Evolutionary conservation across 2,888 invertebrate species (phyloP), one percentile per base, ranked within the genome.

Genomic region (Diadegma fenestrale): DNA sequence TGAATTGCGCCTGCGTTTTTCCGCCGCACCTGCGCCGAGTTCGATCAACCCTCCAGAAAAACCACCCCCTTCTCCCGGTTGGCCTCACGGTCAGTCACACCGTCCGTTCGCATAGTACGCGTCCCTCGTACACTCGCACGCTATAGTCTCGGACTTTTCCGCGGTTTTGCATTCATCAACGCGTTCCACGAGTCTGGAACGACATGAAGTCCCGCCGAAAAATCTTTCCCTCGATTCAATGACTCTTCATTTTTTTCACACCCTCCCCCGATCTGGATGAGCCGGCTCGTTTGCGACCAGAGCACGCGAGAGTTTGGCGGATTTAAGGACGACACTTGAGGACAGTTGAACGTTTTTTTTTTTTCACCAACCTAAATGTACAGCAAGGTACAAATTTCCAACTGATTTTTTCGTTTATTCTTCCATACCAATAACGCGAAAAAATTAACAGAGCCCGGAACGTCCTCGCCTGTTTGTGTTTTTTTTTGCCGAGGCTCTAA

Each of bases 1-100:
- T 48, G 76, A 75, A 84, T 82, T 87, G 85, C 88, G 88, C 87
- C 33, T 86, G 88, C 86, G 86, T 82, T 85, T 75, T 45, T 26
- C 61, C 17, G 30, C n/a, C 26, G 69, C 85, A 86, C 81, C 82
- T 86, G 87, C 86, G 86, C 86, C 85, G 81, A 84, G 86, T 85
- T 86, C 84, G 85, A 86, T 86, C 86, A 85, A 85, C 83, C 85
- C 87, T 84, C 82, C 45, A 64, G 51, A 72, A 80, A 63, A 51
- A 41, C n/a, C 22, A 61, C 48, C 58, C 58, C 51, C 66, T 26
- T 33, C 58, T 33, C 22, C 30, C 45, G 76, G 22, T 61, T 58
- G 30, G n/a, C 43, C 45, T 37, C 51, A 66, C 81, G 69, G 80
- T 83, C 82, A 83, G 75, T 85, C 80, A 77, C 82, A 80, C 71